A percentile compares a stretch with the other conserved stretches of the same genome.
Conservation (phyloP, 2,888 invertebrate genomes). For the Dolichopus griseipennis region DNA sequence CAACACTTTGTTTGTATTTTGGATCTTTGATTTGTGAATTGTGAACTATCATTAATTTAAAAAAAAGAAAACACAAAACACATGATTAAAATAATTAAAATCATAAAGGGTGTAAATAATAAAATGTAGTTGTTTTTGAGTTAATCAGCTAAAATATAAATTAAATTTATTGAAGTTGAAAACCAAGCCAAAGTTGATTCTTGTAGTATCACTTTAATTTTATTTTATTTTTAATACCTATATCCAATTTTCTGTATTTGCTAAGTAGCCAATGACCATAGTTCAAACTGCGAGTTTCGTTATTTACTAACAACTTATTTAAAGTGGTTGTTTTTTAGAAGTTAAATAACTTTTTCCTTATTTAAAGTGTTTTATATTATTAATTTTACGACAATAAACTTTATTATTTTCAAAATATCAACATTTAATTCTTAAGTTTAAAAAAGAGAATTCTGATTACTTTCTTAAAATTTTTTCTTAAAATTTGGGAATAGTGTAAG, state of each 20-base stretch:
- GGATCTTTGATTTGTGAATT: too few species aligned
- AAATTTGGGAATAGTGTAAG: slow-evolving; percentile 7
- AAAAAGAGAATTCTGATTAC: background rate
- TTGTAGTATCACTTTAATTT: too few species aligned
- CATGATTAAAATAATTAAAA: too few species aligned
- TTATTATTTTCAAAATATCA: background rate
- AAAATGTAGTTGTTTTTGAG: too few species aligned
- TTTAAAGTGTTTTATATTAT: background rate
- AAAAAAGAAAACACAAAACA: too few species aligned
- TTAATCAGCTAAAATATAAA: too few species aligned
- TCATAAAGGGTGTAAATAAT: too few species aligned
- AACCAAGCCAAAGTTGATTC: too few species aligned
- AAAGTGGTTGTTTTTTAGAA: background rate
- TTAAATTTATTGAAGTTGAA: too few species aligned
- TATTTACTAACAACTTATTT: background rate
- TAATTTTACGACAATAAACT: background rate
- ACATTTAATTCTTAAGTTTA: background rate
- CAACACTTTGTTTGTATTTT: too few species aligned
- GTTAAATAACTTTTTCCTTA: background rate
- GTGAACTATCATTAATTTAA: too few species aligned
- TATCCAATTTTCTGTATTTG: background rate
- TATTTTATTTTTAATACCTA: background rate
- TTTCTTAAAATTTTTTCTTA: background rate
- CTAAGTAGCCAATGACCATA: background rate
- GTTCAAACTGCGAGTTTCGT: background rate